phyloP scores from a whole-genome alignment of 2,888 invertebrate genomes.

The Ischnus inquisitorius region DNA sequence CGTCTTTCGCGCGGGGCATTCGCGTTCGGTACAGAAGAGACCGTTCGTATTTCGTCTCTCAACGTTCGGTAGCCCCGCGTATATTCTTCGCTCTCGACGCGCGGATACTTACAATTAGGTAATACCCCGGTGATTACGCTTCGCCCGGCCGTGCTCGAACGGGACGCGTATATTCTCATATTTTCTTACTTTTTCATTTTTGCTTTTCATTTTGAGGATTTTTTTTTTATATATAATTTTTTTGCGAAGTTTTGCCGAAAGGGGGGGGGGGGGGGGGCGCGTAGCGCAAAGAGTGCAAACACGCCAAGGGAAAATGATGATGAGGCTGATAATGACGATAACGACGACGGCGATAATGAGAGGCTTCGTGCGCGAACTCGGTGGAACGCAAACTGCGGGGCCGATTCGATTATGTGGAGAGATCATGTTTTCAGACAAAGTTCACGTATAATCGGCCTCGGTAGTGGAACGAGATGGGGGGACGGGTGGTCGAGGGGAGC shows the following conservation, averaged over 20 bases:
- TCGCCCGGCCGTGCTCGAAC: constrained; percentile 74
- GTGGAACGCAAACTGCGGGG: constrained; percentile 62
- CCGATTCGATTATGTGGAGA: constrained; percentile 49
- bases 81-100: constrained; percentile 70
- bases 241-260: constrained; percentile 44
- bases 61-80: constrained; percentile 64
- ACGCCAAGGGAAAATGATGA: constrained; percentile 77
- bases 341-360: constrained; percentile 73
- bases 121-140: constrained; percentile 82
- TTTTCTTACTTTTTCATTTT: constrained; percentile 61
- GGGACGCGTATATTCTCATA: constrained; percentile 49
- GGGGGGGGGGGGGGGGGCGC: too few species aligned
- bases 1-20: constrained; percentile 24
- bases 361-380: constrained; percentile 74
- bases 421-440: constrained; percentile 27
- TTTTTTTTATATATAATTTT: constrained; percentile 57
- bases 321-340: constrained; percentile 68
- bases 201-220: constrained; percentile 70
- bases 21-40: neutral
- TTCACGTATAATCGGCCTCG: constrained; percentile 20
- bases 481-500: too few species aligned
- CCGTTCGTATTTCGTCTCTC: constrained; percentile 47
- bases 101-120: constrained; percentile 81
- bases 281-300: constrained; percentile 79
- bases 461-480: too few species aligned